A percentile compares a stretch with the other conserved stretches of the same genome.
These are phyloP conservation scores for Eupithecia tripunctaria DNA, from an alignment of 2,888 invertebrate genomes.

Conservation along the genomic window DNA sequence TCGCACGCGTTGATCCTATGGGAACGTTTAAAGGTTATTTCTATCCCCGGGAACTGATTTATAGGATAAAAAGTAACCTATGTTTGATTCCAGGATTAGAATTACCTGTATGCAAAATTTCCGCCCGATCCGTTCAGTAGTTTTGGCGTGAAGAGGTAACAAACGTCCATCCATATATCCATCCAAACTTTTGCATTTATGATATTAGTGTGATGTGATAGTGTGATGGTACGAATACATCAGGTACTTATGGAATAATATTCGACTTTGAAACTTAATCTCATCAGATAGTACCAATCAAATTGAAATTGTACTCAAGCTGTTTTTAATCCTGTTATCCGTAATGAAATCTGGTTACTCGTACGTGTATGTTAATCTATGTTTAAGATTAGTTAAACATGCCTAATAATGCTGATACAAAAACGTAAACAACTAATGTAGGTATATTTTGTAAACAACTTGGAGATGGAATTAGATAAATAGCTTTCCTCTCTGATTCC, in stretches of 20 bases:
- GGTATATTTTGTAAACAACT: neutral
- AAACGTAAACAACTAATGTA: neutral
- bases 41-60: too few relatives aligned
- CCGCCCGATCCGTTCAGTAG: too few relatives aligned
- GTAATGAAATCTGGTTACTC: neutral
- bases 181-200: too few relatives aligned
- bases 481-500: neutral
- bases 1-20: too few relatives aligned
- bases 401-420: neutral
- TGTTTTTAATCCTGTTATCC: slow-evolving; percentile 2
- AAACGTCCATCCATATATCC: too few relatives aligned
- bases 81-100: too few relatives aligned
- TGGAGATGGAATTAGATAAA: neutral
- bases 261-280: neutral
- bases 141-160: too few relatives aligned
- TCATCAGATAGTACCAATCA: neutral
- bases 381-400: neutral
- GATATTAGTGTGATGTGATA: too few relatives aligned
- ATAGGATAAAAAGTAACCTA: too few relatives aligned
- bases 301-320: neutral
- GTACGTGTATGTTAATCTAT: neutral
- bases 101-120: too few relatives aligned
- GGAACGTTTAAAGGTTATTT: too few relatives aligned
- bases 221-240: too few relatives aligned
- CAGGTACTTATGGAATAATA: neutral